A percentile compares a stretch with the other conserved stretches of the same genome.
Conservation (phyloP, 1,140 invertebrate genomes). For the fruit fly (Drosophila melanogaster) region DNA sequence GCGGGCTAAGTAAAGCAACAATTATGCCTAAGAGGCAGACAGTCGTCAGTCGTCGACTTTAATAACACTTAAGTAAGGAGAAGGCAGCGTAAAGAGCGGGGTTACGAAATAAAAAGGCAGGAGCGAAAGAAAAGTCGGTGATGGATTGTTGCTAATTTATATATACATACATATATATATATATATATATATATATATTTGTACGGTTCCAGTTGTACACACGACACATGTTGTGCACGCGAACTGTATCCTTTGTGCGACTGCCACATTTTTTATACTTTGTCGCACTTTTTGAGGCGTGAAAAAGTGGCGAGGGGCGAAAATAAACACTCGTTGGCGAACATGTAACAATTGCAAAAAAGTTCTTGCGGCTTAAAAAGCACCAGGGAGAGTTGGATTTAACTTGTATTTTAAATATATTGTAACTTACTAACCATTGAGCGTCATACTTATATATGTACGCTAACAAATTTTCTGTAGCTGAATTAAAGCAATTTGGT, state of each 20-base stretch:
- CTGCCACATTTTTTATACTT: slow-evolving; percentile 58
- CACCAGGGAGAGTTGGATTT: background rate
- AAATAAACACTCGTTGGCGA: slow-evolving; percentile 26
- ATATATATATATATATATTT: slow-evolving; percentile 13
- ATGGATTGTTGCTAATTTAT: slow-evolving; percentile 74
- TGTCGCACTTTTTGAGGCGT: slow-evolving; percentile 59
- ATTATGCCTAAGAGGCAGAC: slow-evolving; percentile 73
- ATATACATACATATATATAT: slow-evolving; percentile 14
- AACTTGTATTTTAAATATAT: slow-evolving; percentile 6
- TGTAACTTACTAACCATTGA: background rate
- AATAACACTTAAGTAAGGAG: slow-evolving; percentile 60
- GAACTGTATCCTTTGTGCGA: slow-evolving; percentile 33
- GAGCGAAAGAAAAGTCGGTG: slow-evolving; percentile 39
- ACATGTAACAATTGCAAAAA: slow-evolving; percentile 41
- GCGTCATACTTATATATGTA: too few species aligned
- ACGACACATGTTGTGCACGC: slow-evolving; percentile 31
- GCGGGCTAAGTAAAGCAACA: slow-evolving; percentile 74
- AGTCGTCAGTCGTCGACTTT: slow-evolving; percentile 58
- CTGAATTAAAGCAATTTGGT: too few species aligned
- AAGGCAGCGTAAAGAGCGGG: slow-evolving; percentile 10
- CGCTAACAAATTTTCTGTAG: too few species aligned
- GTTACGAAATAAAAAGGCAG: slow-evolving; percentile 3
- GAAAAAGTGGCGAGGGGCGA: slow-evolving; percentile 52
- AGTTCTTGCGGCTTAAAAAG: slow-evolving; percentile 10
- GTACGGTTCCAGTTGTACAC: slow-evolving; percentile 4